phyloP scores from a whole-genome alignment of 1,140 invertebrate species.

The Drosophila tani region DNA sequence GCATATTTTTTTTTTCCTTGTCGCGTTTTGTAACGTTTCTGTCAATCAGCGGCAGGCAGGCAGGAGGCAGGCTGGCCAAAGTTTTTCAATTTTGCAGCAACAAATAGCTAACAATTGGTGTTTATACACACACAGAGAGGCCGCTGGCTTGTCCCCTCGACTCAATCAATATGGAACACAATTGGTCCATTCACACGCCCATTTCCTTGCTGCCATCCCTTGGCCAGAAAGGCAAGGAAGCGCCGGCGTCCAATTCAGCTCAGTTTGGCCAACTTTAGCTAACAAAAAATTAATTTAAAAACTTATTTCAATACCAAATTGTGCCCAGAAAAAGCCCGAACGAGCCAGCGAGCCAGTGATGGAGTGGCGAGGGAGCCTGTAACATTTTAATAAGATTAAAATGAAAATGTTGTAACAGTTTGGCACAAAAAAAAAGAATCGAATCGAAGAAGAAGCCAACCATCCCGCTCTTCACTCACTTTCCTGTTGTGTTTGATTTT shows the following conservation, averaged over 20 bases:
- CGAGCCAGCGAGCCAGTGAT: neutral
- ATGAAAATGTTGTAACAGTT: constrained; percentile 82
- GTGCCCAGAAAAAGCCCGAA: constrained; percentile 33
- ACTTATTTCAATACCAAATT: constrained; percentile 81
- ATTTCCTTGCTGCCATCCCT: constrained; percentile 44
- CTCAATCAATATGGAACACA: constrained; percentile 80
- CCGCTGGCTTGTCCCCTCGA: constrained; percentile 37
- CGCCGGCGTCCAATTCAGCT: constrained; percentile 30
- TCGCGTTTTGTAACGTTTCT: constrained; percentile 28
- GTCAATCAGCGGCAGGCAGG: constrained; percentile 55
- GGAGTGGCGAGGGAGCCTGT: constrained; percentile 40
- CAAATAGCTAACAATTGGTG: constrained; percentile 78
- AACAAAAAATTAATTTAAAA: constrained; percentile 84
- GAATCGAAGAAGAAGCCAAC: constrained; percentile 21
- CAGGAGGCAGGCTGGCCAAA: constrained; percentile 39
- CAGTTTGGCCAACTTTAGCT: constrained; percentile 68
- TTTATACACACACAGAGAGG: constrained; percentile 50
- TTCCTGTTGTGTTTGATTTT: constrained; percentile 37
- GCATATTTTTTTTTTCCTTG: constrained; percentile 36
- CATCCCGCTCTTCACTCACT: constrained; percentile 21
- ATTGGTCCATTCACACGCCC: constrained; percentile 81
- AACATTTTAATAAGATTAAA: constrained; percentile 83
- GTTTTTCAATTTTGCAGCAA: constrained; percentile 81
- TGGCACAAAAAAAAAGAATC: constrained; percentile 15
- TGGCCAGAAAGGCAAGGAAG: constrained; percentile 1